A percentile compares a stretch with the other conserved stretches of the same genome.
phyloP scores from a whole-genome alignment of 2,113 vertebrate genomes.

The Silurus glanis region DNA sequence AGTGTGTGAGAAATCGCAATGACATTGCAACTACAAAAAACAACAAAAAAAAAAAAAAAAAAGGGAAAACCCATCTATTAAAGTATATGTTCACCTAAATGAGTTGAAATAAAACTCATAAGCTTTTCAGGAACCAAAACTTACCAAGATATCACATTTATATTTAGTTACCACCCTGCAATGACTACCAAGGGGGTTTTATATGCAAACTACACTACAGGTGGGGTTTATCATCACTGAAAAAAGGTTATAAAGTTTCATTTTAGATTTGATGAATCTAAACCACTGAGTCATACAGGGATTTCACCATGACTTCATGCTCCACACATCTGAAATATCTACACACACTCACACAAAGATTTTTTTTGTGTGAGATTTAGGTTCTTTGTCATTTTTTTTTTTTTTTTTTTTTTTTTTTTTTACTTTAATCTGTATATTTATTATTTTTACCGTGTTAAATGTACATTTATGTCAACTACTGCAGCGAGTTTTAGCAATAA shows the following conservation, averaged over 20 bases:
- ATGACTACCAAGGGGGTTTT: not conserved
- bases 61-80: not conserved
- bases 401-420: no score
- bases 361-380: not conserved
- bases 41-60: not conserved
- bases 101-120: not conserved
- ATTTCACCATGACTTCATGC: not conserved
- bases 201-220: not conserved
- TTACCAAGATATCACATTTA: not conserved
- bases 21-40: not conserved
- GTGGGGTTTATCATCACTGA: not conserved
- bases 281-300: not conserved
- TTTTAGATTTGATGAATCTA: not conserved
- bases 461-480: no score
- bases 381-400: not conserved
- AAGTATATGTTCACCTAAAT: not conserved
- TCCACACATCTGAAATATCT: not conserved
- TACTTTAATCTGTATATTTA: no score
- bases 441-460: no score
- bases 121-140: constrained; percentile 26
- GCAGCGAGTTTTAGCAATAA: no score
- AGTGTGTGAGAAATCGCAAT: not conserved
- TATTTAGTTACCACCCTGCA: not conserved
- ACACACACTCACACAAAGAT: not conserved
- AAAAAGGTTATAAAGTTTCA: not conserved